Evolutionary conservation across 2,888 invertebrate species (phyloP).

Genomic region (Drosophila subquinaria): DNA sequence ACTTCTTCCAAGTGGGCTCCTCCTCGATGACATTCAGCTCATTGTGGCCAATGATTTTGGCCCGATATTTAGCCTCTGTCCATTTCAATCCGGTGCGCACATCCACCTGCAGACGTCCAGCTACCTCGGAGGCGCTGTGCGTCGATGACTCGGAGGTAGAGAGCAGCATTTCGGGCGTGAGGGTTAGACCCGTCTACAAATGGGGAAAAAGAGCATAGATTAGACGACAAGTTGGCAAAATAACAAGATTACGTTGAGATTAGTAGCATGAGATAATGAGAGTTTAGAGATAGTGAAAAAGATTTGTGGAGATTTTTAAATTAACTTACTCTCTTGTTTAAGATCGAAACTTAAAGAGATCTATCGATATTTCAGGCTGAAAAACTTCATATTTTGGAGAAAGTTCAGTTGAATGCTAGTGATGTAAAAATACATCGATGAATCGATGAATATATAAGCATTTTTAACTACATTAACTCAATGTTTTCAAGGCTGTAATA

Average conservation of each 20-base stretch:
- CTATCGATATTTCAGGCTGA: not conserved
- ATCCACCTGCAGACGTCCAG: constrained; percentile 92
- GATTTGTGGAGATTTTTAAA: too few species aligned
- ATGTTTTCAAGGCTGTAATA: too few species aligned
- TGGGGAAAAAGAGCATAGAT: not conserved
- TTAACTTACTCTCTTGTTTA: too few species aligned
- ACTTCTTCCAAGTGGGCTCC: constrained; percentile 99
- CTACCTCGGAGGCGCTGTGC: constrained; percentile 91
- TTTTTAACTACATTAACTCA: too few species aligned
- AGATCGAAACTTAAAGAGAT: not conserved
- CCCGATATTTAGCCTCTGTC: constrained; percentile 94
- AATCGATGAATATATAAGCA: too few species aligned
- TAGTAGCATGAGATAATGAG: not conserved
- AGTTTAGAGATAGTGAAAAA: not conserved
- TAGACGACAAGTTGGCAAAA: not conserved
- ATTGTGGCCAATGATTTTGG: constrained; percentile 95
- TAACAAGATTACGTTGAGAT: not conserved
- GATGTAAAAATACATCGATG: too few species aligned
- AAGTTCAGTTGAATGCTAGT: not conserved
- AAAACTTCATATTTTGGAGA: not conserved
- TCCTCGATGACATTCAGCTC: constrained; percentile 97
- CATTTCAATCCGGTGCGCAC: constrained; percentile 92
- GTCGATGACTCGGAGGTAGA: constrained; percentile 90
- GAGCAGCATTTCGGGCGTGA: constrained; percentile 88
- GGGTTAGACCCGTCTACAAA: constrained; percentile 82